Evolutionary conservation across 2,888 invertebrate species (phyloP), one percentile per base, ranked within the genome.

Genomic region (Cephus nigrinus): DNA sequence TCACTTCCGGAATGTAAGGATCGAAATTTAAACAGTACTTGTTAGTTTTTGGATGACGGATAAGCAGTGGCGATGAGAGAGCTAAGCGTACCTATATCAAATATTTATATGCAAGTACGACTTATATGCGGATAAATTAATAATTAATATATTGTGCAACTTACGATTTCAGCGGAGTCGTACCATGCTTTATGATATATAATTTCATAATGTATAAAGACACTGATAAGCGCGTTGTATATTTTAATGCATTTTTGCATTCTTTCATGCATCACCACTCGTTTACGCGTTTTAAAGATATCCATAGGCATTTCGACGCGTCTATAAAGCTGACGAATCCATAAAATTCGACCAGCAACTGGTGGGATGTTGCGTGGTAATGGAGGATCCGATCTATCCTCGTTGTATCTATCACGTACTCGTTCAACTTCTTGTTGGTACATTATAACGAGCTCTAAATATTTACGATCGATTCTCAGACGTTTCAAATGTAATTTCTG

Each of bases 161-260:
- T 91, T 88, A 96, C 95, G 92, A 96, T 94, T 76, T 95, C 95
- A 34, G 95, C 94, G 88, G 96, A 95, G 87, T 95, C 94, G 81
- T 92, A 94, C 97, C 97, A 97, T 1, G 96, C 96, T 83, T 94
- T 93, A 87, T 97, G 97, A 90, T 96, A 96, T 79, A 97, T 94
- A 86, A 96, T 93, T 91, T 97, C 97, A 87, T 95, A 97, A 88
- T 97, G 96, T 30, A 96, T 93, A 81, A 97, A 95, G 4, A 97
- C 96, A 79, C 95, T 94, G 40, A 95, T 94, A 91, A 97, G 93
- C 2, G 95, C 95, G 88, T 97, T 97, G 88, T 95, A 97, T 76
- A 96, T 92, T 86, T 96, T 96, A 75, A 96, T 95, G 75, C 95
- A 95, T 76, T 94, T 94, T 88, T 96, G 96, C 9, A 95, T 94